phyloP scores from a whole-genome alignment of 2,797 vertebrate genomes.

The Acomys russatus region DNA sequence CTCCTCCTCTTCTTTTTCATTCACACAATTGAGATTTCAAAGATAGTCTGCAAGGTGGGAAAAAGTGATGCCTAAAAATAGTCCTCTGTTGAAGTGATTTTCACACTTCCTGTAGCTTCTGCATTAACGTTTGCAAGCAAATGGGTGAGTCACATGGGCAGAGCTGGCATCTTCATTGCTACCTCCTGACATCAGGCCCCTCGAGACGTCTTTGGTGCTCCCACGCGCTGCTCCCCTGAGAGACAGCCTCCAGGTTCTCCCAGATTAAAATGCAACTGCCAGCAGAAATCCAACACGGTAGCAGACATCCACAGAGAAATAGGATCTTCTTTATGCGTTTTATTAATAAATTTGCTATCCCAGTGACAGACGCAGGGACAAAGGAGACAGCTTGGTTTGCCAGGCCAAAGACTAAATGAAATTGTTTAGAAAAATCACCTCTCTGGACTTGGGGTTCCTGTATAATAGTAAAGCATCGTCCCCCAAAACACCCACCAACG shows the following conservation, averaged over 20 bases:
- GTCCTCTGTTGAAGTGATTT: conserved; percentile 56
- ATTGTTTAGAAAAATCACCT: not conserved
- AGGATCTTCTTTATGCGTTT: conserved; percentile 1
- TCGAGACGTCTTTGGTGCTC: not conserved
- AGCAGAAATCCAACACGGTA: conserved; percentile 45
- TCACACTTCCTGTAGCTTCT: conserved; percentile 64
- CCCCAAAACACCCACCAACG: not conserved
- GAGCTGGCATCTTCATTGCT: not conserved
- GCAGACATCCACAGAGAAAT: not conserved
- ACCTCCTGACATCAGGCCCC: conserved; percentile 47
- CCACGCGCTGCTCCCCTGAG: not conserved
- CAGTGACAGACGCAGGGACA: not conserved
- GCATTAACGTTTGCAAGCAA: conserved; percentile 69
- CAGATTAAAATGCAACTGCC: conserved; percentile 24
- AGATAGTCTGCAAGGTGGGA: conserved; percentile 40
- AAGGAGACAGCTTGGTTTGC: not conserved
- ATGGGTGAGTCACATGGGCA: conserved; percentile 54
- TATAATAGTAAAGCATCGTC: accelerated
- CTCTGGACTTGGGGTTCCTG: not conserved
- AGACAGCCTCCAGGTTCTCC: conserved; percentile 2
- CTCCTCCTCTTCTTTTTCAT: not conserved
- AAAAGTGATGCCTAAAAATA: conserved; percentile 76
- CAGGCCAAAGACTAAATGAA: not conserved
- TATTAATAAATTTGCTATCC: conserved; percentile 53
- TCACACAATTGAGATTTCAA: conserved; percentile 58